Evolutionary conservation across 1,140 invertebrate genomes (phyloP).

Genomic region (Magallana gigas): DNA sequence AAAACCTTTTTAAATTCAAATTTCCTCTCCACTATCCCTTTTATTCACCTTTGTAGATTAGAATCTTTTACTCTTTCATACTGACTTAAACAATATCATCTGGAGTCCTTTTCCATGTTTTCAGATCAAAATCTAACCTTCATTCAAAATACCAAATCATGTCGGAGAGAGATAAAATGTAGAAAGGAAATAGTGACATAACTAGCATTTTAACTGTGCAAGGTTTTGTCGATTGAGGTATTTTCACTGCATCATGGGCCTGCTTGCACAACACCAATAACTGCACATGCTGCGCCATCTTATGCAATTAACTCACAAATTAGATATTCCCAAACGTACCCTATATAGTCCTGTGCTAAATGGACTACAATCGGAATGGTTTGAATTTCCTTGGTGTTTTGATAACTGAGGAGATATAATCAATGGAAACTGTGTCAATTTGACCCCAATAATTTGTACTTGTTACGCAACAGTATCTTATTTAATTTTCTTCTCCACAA

Average conservation of each 20-base stretch:
- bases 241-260: background rate
- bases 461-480: too few relatives aligned
- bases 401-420: background rate
- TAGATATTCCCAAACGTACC: background rate
- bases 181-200: background rate
- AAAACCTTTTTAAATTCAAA: too few relatives aligned
- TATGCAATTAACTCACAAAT: constrained; percentile 19
- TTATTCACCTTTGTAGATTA: too few relatives aligned
- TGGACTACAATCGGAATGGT: background rate
- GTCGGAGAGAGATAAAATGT: background rate
- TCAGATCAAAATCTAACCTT: background rate
- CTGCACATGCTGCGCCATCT: background rate
- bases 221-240: background rate
- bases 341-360: background rate
- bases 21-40: too few relatives aligned
- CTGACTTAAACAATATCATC: too few relatives aligned
- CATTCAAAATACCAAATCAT: background rate
- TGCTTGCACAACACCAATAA: background rate
- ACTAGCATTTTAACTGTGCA: background rate
- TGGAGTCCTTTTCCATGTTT: too few relatives aligned
- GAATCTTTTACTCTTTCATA: too few relatives aligned
- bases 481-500: background rate
- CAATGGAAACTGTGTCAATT: background rate
- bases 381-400: background rate
- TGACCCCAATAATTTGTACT: background rate